phyloP scores from a whole-genome alignment of 2,113 vertebrate genomes.

The Sinocyclocheilus rhinocerous region DNA sequence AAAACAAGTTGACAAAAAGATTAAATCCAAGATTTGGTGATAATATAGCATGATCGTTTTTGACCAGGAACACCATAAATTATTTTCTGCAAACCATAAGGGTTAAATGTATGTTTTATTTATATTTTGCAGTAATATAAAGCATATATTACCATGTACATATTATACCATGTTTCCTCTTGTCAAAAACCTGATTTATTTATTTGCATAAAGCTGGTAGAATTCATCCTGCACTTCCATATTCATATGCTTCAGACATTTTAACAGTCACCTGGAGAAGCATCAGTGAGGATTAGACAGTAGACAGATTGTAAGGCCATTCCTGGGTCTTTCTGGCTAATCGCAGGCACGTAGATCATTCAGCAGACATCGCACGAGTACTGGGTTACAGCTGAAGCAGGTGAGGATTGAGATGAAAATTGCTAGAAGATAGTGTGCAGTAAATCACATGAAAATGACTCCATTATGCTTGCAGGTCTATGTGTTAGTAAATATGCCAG shows the following conservation, averaged over 20 bases:
- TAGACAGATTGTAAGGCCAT: constrained; percentile 2
- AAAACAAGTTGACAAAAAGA: too few species aligned
- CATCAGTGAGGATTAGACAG: neutral
- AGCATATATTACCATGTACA: too few species aligned
- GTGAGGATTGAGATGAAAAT: constrained; percentile 35
- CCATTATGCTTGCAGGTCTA: neutral
- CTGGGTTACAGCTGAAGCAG: constrained; percentile 12
- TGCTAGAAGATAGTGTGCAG: constrained; percentile 27
- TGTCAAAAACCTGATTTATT: too few species aligned
- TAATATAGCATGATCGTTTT: too few species aligned
- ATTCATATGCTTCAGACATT: neutral
- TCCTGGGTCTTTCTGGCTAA: constrained; percentile 17
- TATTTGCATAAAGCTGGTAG: neutral
- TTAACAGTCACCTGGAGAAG: neutral
- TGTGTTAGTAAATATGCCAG: neutral
- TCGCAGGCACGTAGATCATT: constrained; percentile 23
- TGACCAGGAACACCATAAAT: too few species aligned
- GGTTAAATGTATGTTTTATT: neutral
- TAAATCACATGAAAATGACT: constrained; percentile 30
- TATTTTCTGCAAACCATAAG: too few species aligned
- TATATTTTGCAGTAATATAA: neutral
- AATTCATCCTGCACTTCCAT: neutral
- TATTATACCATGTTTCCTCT: too few species aligned
- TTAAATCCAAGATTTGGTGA: too few species aligned
- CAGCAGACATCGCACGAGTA: neutral